Evolutionary conservation across 2,797 vertebrate species (phyloP), one percentile per base, ranked within the genome.

Genomic region (Loriculus beryllinus): DNA sequence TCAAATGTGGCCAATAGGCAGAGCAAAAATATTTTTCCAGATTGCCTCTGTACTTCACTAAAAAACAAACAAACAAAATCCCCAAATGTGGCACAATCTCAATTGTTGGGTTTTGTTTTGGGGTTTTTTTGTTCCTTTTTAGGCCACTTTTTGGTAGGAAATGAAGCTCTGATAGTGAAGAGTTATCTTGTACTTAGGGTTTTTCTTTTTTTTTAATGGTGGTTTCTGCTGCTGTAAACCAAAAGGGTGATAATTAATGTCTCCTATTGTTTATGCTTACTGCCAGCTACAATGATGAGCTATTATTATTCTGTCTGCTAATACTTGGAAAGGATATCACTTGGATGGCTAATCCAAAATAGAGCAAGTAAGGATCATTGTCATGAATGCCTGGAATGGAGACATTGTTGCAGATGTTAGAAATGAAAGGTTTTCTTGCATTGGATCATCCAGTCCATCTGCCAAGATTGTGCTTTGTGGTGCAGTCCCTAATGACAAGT

Each of bases 261-360:
- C 92, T 91, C 54, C 69, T 65, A 49, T 67, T 89, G 89, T 94
- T 96, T 95, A 94, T 3, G 39, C 69, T 69, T 88, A 69, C 88
- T 96, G 90, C 86, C 76, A 45, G 85, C 82, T 68, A 81, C 69
- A 89, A 26, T 0, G 5, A 91, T 76, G 54, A 94, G 40, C 84
- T 94, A 26, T 92, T 96, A 95, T 95, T 95, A 93, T 81, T 89
- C 76, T 83, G 86, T 91, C 96, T 93, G 82, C 62, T 78, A 75
- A 69, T 78, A 78, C 82, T 81, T 87, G 82, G 93, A 94, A 93
- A 87, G 57, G 57, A 71, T 89, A 93, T 82, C 71, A 48, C 52
- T 89, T 78, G 76, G 72, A 88, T 19, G 1, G 75, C 57, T 89
- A 91, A 91, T 89, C 84, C 79, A 87, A 91, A 93, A 85, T 89